Evolutionary conservation across 1,140 invertebrate genomes (phyloP).

Genomic region (Brachionus manjavacas): DNA sequence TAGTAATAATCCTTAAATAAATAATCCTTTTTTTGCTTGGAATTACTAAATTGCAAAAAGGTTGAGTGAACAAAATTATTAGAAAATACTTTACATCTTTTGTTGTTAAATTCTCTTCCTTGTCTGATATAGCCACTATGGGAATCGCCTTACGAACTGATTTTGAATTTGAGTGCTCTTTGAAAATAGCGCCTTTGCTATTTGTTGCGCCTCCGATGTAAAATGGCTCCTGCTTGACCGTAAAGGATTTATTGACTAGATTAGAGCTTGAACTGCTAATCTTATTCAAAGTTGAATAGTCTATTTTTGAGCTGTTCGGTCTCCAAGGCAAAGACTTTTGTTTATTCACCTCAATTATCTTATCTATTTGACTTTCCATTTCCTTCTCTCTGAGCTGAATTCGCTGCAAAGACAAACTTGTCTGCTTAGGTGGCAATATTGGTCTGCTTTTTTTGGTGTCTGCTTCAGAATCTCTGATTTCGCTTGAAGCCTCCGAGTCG

Average conservation of each 20-base stretch:
- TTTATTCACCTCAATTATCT: not conserved
- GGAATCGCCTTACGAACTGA: conserved; percentile 50
- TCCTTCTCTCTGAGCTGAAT: conserved; percentile 41
- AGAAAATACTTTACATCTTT: conserved; percentile 51
- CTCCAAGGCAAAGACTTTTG: conserved; percentile 25
- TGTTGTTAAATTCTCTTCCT: conserved; percentile 52
- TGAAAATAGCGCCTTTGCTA: conserved; percentile 48
- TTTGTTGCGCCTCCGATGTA: conserved; percentile 16
- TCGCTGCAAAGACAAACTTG: conserved; percentile 44
- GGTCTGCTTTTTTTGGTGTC: conserved; percentile 37
- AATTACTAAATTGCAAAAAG: too few relatives aligned
- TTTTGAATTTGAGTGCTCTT: conserved; percentile 49
- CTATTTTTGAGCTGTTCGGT: not conserved
- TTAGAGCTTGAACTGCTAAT: not conserved
- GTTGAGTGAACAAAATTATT: not conserved
- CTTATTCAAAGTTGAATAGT: not conserved
- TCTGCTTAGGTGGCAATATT: conserved; percentile 46
- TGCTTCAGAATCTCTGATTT: not conserved
- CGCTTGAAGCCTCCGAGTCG: conserved; percentile 43
- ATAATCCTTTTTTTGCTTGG: too few relatives aligned
- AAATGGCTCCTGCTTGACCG: conserved; percentile 31
- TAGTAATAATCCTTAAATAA: too few relatives aligned
- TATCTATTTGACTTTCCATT: conserved; percentile 21
- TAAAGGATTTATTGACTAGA: not conserved
- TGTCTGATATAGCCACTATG: conserved; percentile 49